These are phyloP conservation scores for Arctopsyche grandis DNA, from an alignment of 1,140 invertebrate genomes.

Conservation along the genomic window DNA sequence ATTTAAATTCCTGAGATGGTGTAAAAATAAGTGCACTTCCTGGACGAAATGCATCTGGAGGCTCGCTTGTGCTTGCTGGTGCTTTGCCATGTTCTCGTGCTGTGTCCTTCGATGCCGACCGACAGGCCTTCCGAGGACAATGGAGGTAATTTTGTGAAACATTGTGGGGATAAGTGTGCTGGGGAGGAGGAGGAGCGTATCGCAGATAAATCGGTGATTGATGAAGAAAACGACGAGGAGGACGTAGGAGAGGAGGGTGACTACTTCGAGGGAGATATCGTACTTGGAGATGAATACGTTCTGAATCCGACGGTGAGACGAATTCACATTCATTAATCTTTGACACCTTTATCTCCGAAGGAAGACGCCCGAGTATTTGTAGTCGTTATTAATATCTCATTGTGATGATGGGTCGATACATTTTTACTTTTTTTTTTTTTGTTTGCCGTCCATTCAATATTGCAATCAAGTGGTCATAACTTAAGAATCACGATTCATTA, in stretches of 20 bases:
- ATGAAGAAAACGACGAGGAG: slow-evolving; percentile 49
- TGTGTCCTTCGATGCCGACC: slow-evolving; percentile 24
- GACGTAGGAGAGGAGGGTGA: slow-evolving; percentile 52
- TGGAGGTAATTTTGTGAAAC: slow-evolving; percentile 45
- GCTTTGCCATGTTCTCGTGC: slow-evolving; percentile 27
- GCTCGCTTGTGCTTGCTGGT: slow-evolving; percentile 36
- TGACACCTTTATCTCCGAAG: slow-evolving; percentile 52
- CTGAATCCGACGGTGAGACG: slow-evolving; percentile 52
- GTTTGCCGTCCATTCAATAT: slow-evolving; percentile 12
- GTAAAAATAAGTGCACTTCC: not conserved
- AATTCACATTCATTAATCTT: slow-evolving; percentile 54
- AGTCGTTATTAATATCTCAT: not conserved
- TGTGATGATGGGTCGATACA: not conserved
- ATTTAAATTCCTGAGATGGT: slow-evolving; percentile 23
- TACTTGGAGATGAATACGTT: slow-evolving; percentile 52
- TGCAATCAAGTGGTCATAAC: slow-evolving; percentile 1
- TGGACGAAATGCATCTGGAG: not conserved
- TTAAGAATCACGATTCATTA: slow-evolving; percentile 3
- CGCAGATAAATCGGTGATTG: slow-evolving; percentile 49
- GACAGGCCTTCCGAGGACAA: slow-evolving; percentile 10
- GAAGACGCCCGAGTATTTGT: not conserved
- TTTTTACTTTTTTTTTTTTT: not conserved
- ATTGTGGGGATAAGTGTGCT: slow-evolving; percentile 51
- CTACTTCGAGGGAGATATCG: slow-evolving; percentile 53
- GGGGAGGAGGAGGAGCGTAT: slow-evolving; percentile 16